Evolutionary conservation across 2,888 invertebrate species (phyloP).

Genomic region (Nomada fucata): DNA sequence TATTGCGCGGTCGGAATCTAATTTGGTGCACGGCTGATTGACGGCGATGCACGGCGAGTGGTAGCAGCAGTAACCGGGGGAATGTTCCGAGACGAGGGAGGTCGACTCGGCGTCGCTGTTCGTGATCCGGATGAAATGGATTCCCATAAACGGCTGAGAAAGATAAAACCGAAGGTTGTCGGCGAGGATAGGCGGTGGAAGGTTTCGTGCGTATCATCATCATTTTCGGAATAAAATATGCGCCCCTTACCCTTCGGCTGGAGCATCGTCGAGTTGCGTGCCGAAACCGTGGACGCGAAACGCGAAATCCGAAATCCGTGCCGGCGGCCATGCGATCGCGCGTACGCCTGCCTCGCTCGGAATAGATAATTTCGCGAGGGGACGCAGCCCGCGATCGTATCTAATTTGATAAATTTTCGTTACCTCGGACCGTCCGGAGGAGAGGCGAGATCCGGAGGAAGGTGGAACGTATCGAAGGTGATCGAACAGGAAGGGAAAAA

Average conservation of each 20-base stretch:
- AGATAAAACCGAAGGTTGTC: constrained; percentile 43
- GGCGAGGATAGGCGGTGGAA: constrained; percentile 1
- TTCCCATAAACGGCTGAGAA: constrained; percentile 11
- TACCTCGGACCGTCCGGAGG: constrained; percentile 19
- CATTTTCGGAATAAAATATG: constrained; percentile 71
- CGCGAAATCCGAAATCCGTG: constrained; percentile 60
- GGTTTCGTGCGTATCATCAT: constrained; percentile 59
- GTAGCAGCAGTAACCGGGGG: no score
- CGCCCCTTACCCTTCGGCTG: constrained; percentile 52
- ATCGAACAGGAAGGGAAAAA: not conserved
- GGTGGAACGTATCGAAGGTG: not conserved
- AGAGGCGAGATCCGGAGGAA: not conserved
- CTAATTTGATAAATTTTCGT: constrained; percentile 71
- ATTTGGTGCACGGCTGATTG: no score
- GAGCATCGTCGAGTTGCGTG: constrained; percentile 38
- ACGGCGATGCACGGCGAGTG: no score
- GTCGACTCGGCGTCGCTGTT: constrained; percentile 32
- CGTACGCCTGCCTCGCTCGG: constrained; percentile 19
- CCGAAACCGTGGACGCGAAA: constrained; percentile 40
- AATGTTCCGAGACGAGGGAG: not conserved
- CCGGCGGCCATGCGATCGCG: constrained; percentile 59
- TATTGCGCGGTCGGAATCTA: no score
- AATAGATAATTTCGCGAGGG: constrained; percentile 71
- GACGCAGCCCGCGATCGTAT: constrained; percentile 55
- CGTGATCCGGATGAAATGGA: constrained; percentile 23